Percentiles rank a stretch among this genome's conserved stretches.
phyloP scores from a whole-genome alignment of 2,888 invertebrate species.

The Drosophila percnosoma region DNA sequence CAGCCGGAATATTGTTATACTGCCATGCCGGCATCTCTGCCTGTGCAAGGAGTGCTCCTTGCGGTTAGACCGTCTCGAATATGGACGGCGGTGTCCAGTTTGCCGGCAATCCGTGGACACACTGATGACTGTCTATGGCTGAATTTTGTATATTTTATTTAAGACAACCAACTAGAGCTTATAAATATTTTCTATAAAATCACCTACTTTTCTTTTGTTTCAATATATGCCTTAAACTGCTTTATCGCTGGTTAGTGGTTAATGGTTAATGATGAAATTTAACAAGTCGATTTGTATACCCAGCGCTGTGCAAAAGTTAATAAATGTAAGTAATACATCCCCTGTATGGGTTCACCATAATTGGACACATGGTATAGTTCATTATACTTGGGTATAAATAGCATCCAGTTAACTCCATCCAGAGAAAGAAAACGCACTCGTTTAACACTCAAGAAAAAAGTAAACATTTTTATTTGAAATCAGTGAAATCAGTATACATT shows the following conservation, averaged over 20 bases:
- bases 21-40: conserved; percentile 67
- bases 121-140: conserved; percentile 44
- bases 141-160: conserved; percentile 8
- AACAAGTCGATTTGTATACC: background rate
- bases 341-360: background rate
- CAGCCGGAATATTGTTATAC: conserved; percentile 50
- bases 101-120: conserved; percentile 47
- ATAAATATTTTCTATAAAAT: background rate
- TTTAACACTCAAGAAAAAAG: conserved; percentile 60
- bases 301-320: background rate
- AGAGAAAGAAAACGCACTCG: background rate
- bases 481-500: conserved; percentile 62
- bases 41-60: conserved; percentile 56
- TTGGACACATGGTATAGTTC: background rate
- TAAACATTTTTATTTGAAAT: conserved; percentile 73
- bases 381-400: background rate
- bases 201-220: background rate
- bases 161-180: conserved; percentile 21
- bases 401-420: background rate
- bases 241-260: background rate
- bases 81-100: conserved; percentile 45
- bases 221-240: background rate
- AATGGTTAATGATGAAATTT: background rate
- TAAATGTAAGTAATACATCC: background rate
- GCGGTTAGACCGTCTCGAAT: conserved; percentile 6